Conservation (phyloP, 2,888 invertebrate species). For the Phania funesta region DNA sequence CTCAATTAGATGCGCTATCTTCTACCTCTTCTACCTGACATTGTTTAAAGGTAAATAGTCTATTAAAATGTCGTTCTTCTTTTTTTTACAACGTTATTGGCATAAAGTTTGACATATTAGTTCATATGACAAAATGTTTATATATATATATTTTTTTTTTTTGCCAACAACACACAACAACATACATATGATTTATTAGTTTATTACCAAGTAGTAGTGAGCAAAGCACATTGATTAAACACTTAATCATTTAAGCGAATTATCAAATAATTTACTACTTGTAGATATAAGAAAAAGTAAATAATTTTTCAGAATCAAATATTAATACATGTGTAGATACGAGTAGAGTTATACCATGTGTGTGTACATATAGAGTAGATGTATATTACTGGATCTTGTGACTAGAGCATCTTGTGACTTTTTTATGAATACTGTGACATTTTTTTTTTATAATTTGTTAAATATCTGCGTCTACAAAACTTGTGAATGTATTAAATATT, state of each 20-base stretch:
- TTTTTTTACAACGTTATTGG: too few relatives aligned
- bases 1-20: too few relatives aligned
- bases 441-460: conserved; percentile 25
- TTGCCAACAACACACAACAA: neutral
- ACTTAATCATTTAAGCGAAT: neutral
- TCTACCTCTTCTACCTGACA: too few relatives aligned
- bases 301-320: too few relatives aligned
- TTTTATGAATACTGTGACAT: conserved; percentile 43
- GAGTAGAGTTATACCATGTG: too few relatives aligned
- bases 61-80: too few relatives aligned
- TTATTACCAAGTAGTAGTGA: neutral
- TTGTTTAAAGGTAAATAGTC: too few relatives aligned
- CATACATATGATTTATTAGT: neutral
- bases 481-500: neutral
- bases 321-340: too few relatives aligned
- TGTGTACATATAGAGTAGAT: conserved; percentile 5
- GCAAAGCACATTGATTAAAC: neutral
- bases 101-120: too few relatives aligned
- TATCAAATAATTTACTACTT: neutral
- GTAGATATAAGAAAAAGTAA: neutral
- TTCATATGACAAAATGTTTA: too few relatives aligned
- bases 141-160: too few relatives aligned
- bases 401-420: conserved; percentile 51
- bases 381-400: conserved; percentile 40
- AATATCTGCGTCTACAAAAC: neutral